Base-by-base conservation (phyloP, 2,797 vertebrate species). In the Bradypus variegatus region DNA sequence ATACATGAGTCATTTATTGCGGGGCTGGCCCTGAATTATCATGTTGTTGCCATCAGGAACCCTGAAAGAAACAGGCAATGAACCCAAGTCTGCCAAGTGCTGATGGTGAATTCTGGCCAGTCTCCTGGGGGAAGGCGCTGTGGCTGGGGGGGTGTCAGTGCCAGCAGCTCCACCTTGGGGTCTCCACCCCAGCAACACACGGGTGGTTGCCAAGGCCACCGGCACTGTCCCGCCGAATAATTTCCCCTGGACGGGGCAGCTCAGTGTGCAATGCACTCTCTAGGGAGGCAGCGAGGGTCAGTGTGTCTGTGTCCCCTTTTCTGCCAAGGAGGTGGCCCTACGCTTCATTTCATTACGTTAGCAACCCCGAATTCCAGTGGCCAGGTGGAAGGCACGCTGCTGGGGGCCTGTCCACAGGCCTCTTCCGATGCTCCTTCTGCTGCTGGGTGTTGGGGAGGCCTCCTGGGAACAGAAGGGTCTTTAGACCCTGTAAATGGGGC, bases 351-450 rank as follows among this genome's bases (percentile, higher is more conserved):
- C 48, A 14, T 60, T 72, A 27, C 7, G 23, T n/a, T 8, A 41
- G 53, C 41, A 36, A 41, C 67, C 23, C 62, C 33, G 77, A 81
- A 81, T 55, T 91, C 89, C 60, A 23, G 14, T 85, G 73, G 45
- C 0, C 21, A 2, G 33, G 55, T 19, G 36, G 41, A 16, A 31
- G 1, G 10, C 33, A 29, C n/a, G 38, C 36, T 1, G 1, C 9
- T 4, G 0, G 1, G 0, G 45, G 50, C 19, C 36, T 1, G 4
- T 9, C 21, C 4, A 64, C 25, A 1, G 60, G 2, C 41, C 5
- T 75, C 79, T 60, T 79, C 33, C 2, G 6, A 12, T 38, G 27
- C 45, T 58, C 5, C 25, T 2, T 58, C 45, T 25, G 21, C 64
- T 27, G 29, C 29, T 19, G 69, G 92, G 58, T 50, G 36, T 84